A percentile compares a stretch with the other conserved stretches of the same genome.
These are phyloP conservation scores for Acomys russatus DNA, from an alignment of 2,797 vertebrate genomes.

Conservation along the genomic window DNA sequence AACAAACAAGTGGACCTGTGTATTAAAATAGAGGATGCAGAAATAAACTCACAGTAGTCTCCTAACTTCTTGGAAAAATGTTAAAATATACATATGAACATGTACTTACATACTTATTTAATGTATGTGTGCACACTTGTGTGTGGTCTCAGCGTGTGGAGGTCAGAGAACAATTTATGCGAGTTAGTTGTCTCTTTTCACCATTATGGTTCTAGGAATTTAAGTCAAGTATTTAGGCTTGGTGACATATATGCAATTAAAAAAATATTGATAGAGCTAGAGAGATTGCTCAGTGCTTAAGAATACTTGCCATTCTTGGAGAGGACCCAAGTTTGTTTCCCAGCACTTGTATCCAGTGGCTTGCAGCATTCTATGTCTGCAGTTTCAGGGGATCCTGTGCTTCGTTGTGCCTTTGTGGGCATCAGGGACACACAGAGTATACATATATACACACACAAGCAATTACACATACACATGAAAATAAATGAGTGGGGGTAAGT, in stretches of 20 bases:
- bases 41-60: background rate
- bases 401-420: background rate
- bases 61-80: background rate
- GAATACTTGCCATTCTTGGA: background rate
- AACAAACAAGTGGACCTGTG: background rate
- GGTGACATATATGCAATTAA: background rate
- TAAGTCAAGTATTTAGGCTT: background rate
- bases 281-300: background rate
- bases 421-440: background rate
- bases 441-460: background rate
- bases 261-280: background rate
- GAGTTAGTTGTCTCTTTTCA: background rate
- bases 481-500: background rate
- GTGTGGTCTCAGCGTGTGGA: background rate
- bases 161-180: background rate
- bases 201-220: background rate
- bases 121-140: background rate
- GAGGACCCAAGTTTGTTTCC: background rate
- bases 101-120: background rate
- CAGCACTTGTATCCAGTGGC: background rate
- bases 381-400: background rate
- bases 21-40: no score
- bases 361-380: no score
- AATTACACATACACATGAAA: background rate
- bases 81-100: background rate